phyloP scores from a whole-genome alignment of 1,140 invertebrate species.

The Venustaconcha ellipsiformis region DNA sequence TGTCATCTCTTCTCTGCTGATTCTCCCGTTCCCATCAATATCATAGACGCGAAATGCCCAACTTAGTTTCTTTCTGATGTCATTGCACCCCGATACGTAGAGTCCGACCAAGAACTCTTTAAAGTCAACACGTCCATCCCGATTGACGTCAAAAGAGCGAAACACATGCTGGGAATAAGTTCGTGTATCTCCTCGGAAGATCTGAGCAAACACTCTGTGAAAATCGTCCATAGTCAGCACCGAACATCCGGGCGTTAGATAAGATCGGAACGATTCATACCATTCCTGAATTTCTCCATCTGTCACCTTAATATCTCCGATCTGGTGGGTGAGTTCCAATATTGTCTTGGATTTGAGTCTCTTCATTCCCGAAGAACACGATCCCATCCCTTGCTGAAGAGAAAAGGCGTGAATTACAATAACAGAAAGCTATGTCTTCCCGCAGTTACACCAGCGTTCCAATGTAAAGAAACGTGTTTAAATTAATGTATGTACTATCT shows the following conservation, averaged over 20 bases:
- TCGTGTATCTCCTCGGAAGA: conserved; percentile 35
- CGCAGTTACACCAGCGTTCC: too few relatives aligned
- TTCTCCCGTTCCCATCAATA: conserved; percentile 84
- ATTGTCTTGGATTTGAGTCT: conserved; percentile 34
- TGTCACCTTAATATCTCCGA: conserved; percentile 78
- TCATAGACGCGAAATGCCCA: conserved; percentile 95
- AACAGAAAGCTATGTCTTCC: too few relatives aligned
- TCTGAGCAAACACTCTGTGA: conserved; percentile 31
- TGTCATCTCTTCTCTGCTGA: conserved; percentile 75
- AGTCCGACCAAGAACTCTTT: conserved; percentile 48
- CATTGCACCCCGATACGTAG: conserved; percentile 73
- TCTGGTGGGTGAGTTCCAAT: conserved; percentile 28
- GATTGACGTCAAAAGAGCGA: conserved; percentile 47
- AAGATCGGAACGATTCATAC: conserved; percentile 15
- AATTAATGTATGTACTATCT: too few relatives aligned
- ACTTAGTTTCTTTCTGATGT: conserved; percentile 87
- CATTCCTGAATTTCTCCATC: conserved; percentile 30
- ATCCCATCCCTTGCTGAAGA: conserved; percentile 11
- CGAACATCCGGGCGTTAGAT: conserved; percentile 4
- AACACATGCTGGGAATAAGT: conserved; percentile 46
- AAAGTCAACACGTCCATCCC: conserved; percentile 47
- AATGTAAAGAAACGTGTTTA: too few relatives aligned
- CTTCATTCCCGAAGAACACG: conserved; percentile 12
- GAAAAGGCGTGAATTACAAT: too few relatives aligned
- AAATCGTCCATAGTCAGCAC: conserved; percentile 33